Base-by-base conservation (phyloP, 2,113 vertebrate species). In the Nansenia antarctica region DNA sequence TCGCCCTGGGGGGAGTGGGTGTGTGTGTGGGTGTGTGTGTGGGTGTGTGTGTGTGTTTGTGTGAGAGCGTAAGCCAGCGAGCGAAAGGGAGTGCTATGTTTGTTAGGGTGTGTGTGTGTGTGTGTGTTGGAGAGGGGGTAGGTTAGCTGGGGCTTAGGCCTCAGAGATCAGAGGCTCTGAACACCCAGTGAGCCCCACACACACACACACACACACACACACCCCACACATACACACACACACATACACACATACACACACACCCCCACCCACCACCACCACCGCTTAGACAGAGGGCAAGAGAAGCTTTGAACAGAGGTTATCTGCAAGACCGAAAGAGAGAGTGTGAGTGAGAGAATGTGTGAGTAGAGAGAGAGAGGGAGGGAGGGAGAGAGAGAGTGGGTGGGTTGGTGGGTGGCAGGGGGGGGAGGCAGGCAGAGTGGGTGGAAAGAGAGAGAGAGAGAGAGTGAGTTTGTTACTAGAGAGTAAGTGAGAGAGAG, bases 171-270 rank as follows among this genome's bases (percentile, higher is more conserved):
- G 62, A 49, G 52, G 22, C 62, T 24, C 57, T 49, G 45, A 55
- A 55, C 53, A 74, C 78, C 29, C 82, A 79, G 77, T 78, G 73
- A 78, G 32, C 6, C 80, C 75, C 81, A 77, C 76, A 74, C 77
- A n/a, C n/a, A n/a, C n/a, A n/a, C n/a, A n/a, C n/a, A n/a, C n/a
- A n/a, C n/a, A n/a, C n/a, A n/a, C n/a, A n/a, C n/a, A n/a, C n/a
- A n/a, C n/a, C n/a, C n/a, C n/a, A n/a, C n/a, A n/a, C n/a, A n/a
- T n/a, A n/a, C n/a, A n/a, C n/a, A n/a, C n/a, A n/a, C n/a, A n/a
- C n/a, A n/a, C n/a, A n/a, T n/a, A n/a, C n/a, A n/a, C n/a, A n/a
- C n/a, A n/a, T n/a, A n/a, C n/a, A n/a, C n/a, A n/a, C n/a, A n/a
- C n/a, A n/a, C n/a, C n/a, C n/a, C n/a, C n/a, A n/a, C n/a, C n/a